Conservation (phyloP, 2,888 invertebrate species). For the Brachyptera risi region DNA sequence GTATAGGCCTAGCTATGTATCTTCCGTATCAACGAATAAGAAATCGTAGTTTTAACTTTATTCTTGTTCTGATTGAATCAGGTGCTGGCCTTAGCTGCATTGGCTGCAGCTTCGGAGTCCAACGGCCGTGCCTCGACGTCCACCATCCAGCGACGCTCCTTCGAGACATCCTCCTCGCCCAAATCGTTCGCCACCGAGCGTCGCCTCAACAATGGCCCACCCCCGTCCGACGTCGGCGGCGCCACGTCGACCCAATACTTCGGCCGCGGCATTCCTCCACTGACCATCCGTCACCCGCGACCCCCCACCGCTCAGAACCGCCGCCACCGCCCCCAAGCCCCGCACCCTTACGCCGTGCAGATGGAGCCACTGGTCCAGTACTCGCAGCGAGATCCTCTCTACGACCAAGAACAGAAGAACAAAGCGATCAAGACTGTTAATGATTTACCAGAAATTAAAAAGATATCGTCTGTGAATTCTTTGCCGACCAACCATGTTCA, state of each 20-base stretch:
- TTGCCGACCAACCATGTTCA: slow-evolving; percentile 15
- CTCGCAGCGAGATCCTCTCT: slow-evolving; percentile 73
- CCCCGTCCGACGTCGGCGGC: background rate
- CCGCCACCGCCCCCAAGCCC: slow-evolving; percentile 25
- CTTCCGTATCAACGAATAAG: too few species aligned
- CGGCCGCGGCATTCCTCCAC: slow-evolving; percentile 29
- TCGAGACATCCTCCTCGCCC: slow-evolving; percentile 1
- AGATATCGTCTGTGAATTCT: background rate
- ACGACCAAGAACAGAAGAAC: slow-evolving; percentile 21
- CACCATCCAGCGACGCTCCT: slow-evolving; percentile 1
- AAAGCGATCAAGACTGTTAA: slow-evolving; percentile 13
- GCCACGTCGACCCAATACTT: slow-evolving; percentile 30
- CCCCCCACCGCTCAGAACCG: slow-evolving; percentile 4
- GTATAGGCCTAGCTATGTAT: too few species aligned
- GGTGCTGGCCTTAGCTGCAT: slow-evolving; percentile 14
- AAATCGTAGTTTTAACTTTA: too few species aligned
- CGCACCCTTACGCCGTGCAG: slow-evolving; percentile 70
- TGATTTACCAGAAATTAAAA: slow-evolving; percentile 21
- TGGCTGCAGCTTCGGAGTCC: slow-evolving; percentile 17
- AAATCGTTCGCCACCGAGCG: slow-evolving; percentile 12
- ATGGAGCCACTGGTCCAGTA: slow-evolving; percentile 78
- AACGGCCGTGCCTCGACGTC: background rate
- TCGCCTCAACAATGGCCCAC: slow-evolving; percentile 13
- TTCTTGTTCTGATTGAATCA: slow-evolving; percentile 8
- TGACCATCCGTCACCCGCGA: slow-evolving; percentile 27